Evolutionary conservation across 2,113 vertebrate genomes (phyloP), one percentile per base, ranked within the genome.

Genomic region (Oxyura jamaicensis): DNA sequence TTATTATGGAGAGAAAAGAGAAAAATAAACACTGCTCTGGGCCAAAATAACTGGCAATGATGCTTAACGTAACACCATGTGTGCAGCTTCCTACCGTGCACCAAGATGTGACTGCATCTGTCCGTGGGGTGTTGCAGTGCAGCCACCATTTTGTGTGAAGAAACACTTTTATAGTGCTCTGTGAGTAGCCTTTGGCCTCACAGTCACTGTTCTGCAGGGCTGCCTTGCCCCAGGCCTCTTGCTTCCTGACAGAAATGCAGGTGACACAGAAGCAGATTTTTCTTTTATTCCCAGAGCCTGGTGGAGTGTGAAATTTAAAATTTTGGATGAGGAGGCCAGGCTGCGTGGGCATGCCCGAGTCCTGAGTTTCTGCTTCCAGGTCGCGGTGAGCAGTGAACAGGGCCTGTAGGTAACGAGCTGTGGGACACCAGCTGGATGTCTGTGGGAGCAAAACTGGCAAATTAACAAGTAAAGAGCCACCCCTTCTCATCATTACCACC

Each of bases 341-440:
- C 23, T 88, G 56, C 1, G 0, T 67, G n/a, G 28, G 14, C 48
- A 28, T 52, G 53, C 53, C 46, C 50, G 21, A 39, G 63, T 63
- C 60, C 69, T 44, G 41, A 93, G 82, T 22, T 60, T 73, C 44
- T 25, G 2, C n/a, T 74, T 81, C 76, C 73, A 71, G 59, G 52
- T 68, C 5, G 0, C 52, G 75, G 68, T 53, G n/a, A 83, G 65
- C 56, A 75, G 52, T 0, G 1, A 82, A 68, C 0, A 0, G 74
- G 59, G 68, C 65, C 55, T 63, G 10, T 52, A 79, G 78, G 36
- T 53, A 74, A 59, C 3, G 59, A 84, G 25, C 28, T 88, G 41
- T 74, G 2, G 6, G 81, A 68, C 52, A 72, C 69, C 95, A 91
- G 71, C 28, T 69, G 90, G 87, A 46, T 59, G 23, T 66, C 76